Evolutionary conservation across 2,797 vertebrate species (phyloP).

Genomic region (Clarias laeviceps): DNA sequence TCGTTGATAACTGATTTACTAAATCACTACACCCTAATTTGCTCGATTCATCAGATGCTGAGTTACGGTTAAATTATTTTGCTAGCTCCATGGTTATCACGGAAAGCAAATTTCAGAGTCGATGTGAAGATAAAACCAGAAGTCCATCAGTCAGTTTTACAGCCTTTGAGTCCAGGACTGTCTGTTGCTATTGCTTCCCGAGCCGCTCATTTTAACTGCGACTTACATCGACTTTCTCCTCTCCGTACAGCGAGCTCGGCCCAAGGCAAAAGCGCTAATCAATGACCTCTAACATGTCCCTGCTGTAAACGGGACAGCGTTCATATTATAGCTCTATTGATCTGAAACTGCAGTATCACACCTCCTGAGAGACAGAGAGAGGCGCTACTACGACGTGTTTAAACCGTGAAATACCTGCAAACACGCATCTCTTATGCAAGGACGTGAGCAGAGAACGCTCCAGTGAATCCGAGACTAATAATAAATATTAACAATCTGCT

Average conservation of each 20-base stretch:
- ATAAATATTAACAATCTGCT: not conserved
- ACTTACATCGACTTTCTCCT: conserved; percentile 51
- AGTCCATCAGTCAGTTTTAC: conserved; percentile 24
- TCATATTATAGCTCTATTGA: conserved; percentile 47
- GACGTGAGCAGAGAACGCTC: too few relatives aligned
- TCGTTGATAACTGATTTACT: too few relatives aligned
- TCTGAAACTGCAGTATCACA: conserved; percentile 45
- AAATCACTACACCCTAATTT: not conserved
- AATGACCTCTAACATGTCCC: conserved; percentile 52
- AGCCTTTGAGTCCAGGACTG: conserved; percentile 4
- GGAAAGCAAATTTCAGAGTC: not conserved
- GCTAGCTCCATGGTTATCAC: too few relatives aligned
- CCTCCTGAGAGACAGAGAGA: conserved; percentile 13
- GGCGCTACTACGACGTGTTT: not conserved
- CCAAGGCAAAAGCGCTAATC: conserved; percentile 48
- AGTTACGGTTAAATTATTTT: not conserved
- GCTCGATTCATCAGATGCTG: not conserved
- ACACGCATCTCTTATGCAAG: not conserved
- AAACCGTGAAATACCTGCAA: not conserved
- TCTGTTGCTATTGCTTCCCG: conserved; percentile 13
- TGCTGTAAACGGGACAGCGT: conserved; percentile 40
- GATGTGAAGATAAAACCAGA: not conserved
- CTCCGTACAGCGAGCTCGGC: conserved; percentile 40
- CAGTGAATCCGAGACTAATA: not conserved
- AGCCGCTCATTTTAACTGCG: conserved; percentile 44